Evolutionary conservation across 2,113 vertebrate species (phyloP).

Genomic region (Corythornis cristatus): DNA sequence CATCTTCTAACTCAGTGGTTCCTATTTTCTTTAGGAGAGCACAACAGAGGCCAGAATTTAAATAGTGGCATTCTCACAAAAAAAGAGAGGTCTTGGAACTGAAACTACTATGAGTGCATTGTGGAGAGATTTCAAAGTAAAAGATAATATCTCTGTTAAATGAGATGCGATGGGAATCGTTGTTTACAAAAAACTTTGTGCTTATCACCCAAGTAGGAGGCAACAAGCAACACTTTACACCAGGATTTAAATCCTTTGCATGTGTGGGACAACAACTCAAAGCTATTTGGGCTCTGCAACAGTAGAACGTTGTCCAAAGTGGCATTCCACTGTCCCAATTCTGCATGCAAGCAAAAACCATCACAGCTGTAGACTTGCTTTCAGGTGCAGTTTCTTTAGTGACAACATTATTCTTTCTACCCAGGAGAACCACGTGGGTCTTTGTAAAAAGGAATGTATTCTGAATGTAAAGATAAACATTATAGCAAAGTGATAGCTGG

Average conservation of each 20-base stretch:
- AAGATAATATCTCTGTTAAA: background rate
- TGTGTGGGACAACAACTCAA: background rate
- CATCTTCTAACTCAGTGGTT: background rate
- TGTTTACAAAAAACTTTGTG: background rate
- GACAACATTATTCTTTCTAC: background rate
- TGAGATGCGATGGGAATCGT: background rate
- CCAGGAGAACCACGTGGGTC: background rate
- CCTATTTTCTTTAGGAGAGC: background rate
- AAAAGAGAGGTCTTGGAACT: background rate
- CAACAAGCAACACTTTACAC: background rate
- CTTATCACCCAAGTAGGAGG: background rate
- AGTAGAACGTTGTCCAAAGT: background rate
- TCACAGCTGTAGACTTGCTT: background rate
- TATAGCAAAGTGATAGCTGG: background rate
- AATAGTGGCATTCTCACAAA: background rate
- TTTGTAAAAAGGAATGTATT: background rate
- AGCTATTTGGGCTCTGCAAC: background rate
- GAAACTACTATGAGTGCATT: fast-evolving
- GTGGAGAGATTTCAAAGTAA: background rate
- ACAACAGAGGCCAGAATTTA: background rate
- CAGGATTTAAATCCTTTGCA: background rate
- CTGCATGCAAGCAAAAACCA: background rate
- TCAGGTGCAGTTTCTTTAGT: background rate
- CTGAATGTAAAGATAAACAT: background rate
- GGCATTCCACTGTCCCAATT: background rate